Conservation (phyloP, 64 coral and sea anemone species). For the Actinia equina region DNA sequence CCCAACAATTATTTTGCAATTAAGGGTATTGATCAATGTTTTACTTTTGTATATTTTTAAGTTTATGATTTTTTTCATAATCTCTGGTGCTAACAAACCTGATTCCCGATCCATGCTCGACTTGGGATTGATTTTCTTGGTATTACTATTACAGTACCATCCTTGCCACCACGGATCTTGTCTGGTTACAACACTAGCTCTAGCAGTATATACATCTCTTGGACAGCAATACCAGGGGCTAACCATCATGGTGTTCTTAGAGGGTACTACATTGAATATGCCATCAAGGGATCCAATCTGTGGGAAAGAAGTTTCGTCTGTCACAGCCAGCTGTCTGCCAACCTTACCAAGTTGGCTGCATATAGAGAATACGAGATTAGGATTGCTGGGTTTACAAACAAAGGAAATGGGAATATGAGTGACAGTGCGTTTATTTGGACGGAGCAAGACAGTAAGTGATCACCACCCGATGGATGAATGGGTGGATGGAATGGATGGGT, state of each 20-base stretch:
- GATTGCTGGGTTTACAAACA: not conserved
- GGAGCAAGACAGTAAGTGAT: conserved; percentile 29
- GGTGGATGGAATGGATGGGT: not conserved
- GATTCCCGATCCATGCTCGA: too few species aligned
- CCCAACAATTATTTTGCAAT: too few species aligned
- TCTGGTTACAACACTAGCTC: conserved; percentile 4
- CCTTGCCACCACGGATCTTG: not conserved
- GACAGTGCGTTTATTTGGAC: not conserved
- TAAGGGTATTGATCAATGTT: too few species aligned
- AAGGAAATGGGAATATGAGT: not conserved
- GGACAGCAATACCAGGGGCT: not conserved
- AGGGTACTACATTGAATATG: not conserved
- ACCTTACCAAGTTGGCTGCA: not conserved
- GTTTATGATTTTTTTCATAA: not conserved
- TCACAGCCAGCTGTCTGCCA: not conserved
- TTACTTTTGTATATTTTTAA: too few species aligned
- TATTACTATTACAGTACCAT: conserved; percentile 10
- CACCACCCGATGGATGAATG: not conserved
- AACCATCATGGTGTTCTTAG: conserved; percentile 1
- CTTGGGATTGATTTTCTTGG: too few species aligned
- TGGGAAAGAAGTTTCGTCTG: not conserved
- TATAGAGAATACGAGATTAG: conserved; percentile 9
- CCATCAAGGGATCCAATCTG: not conserved
- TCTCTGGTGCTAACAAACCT: too few species aligned
- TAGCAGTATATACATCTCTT: not conserved